Evolutionary conservation across 2,113 vertebrate genomes (phyloP).

Genomic region (Oceanodroma tethys): DNA sequence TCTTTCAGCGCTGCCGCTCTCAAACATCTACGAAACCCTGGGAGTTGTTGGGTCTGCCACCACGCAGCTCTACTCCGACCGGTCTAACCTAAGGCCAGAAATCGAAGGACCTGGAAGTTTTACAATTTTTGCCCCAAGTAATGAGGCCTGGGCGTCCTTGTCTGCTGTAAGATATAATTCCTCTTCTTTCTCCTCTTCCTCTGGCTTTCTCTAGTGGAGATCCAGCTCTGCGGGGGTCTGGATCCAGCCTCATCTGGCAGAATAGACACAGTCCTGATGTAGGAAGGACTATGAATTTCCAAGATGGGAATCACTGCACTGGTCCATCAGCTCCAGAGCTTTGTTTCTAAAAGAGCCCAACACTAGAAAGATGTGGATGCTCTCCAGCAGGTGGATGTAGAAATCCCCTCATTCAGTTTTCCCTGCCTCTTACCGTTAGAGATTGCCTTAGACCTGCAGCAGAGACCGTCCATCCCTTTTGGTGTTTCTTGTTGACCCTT

Average conservation of each 20-base stretch:
- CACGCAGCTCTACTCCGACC: slow-evolving; percentile 92
- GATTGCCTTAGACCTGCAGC: background rate
- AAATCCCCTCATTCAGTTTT: background rate
- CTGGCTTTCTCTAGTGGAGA: background rate
- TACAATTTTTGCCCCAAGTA: slow-evolving; percentile 96
- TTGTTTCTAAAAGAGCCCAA: background rate
- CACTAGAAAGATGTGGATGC: background rate
- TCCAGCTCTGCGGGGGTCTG: background rate
- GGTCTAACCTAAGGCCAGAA: slow-evolving; percentile 84
- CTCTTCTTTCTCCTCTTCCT: background rate
- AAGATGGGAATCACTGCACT: background rate
- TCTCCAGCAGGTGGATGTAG: background rate
- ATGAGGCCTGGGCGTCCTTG: slow-evolving; percentile 89
- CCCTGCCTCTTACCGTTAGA: background rate
- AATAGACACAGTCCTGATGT: background rate
- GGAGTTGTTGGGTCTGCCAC: slow-evolving; percentile 87
- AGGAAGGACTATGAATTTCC: background rate
- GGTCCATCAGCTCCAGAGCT: background rate
- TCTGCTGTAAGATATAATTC: slow-evolving; percentile 78
- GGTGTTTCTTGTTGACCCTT: background rate
- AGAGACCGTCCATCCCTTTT: background rate
- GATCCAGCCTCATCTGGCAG: background rate
- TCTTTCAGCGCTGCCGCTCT: slow-evolving; percentile 85
- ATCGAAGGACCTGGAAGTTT: slow-evolving; percentile 93
- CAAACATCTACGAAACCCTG: slow-evolving; percentile 93